Evolutionary conservation across 2,888 invertebrate genomes (phyloP).

Genomic region (Synergus japonicus): DNA sequence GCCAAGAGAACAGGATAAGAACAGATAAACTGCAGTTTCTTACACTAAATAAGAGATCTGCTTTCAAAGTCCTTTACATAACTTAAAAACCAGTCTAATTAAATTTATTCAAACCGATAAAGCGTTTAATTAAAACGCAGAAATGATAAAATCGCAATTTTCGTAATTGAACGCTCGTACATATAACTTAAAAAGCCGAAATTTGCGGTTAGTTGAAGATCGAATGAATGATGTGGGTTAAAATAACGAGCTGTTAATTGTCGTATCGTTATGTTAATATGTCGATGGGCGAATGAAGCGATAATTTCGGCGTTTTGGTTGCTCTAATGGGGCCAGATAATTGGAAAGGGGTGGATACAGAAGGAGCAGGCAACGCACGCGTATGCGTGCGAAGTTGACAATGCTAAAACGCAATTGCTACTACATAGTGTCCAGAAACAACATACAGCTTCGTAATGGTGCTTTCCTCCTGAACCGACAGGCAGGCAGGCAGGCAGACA

Average conservation of each 20-base stretch:
- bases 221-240: constrained; percentile 38
- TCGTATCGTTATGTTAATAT: constrained; percentile 73
- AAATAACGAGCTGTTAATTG: constrained; percentile 67
- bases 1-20: constrained; percentile 30
- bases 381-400: constrained; percentile 56
- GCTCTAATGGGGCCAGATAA: constrained; percentile 73
- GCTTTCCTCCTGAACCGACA: constrained; percentile 45
- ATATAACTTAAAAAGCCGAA: constrained; percentile 26
- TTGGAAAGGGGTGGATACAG: constrained; percentile 66
- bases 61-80: constrained; percentile 14
- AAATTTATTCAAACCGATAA: constrained; percentile 20
- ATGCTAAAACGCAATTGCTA: constrained; percentile 46
- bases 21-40: constrained; percentile 23
- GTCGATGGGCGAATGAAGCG: constrained; percentile 64
- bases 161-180: constrained; percentile 26
- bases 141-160: constrained; percentile 37
- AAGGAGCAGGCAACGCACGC: constrained; percentile 50
- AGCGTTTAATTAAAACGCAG: constrained; percentile 37
- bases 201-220: constrained; percentile 22
- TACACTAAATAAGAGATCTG: constrained; percentile 37
- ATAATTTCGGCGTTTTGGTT: constrained; percentile 70
- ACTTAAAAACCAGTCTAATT: constrained; percentile 40
- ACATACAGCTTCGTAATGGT: constrained; percentile 44
- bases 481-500: constrained; percentile 44
- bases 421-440: constrained; percentile 40